These are phyloP conservation scores for Varanus komodoensis DNA, from an alignment of 2,113 vertebrate species.

Conservation along the genomic window DNA sequence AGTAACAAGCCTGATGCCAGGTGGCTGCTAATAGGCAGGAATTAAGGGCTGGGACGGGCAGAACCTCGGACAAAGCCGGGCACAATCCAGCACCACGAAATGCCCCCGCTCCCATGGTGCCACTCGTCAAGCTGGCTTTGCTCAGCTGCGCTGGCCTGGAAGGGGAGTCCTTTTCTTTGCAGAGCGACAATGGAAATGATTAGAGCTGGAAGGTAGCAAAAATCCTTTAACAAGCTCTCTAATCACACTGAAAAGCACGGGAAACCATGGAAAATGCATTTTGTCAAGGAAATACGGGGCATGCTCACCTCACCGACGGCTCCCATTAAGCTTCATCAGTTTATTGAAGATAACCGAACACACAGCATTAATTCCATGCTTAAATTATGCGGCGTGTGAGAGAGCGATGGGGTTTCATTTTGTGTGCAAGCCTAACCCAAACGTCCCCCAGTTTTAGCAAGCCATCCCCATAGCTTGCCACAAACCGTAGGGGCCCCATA, in stretches of 20 bases:
- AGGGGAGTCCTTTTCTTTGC: neutral
- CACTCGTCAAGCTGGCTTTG: neutral
- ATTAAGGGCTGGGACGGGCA: neutral
- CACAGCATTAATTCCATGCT: neutral
- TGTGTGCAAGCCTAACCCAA: neutral
- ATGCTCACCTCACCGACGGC: neutral
- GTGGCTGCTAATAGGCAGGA: neutral
- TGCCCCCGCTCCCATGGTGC: constrained; percentile 11
- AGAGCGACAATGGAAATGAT: constrained; percentile 5
- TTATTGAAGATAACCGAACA: neutral
- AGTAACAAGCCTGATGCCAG: neutral
- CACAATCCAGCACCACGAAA: neutral
- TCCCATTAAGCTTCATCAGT: neutral
- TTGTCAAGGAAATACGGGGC: neutral
- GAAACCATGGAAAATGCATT: neutral
- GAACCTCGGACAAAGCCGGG: neutral
- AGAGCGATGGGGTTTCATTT: neutral
- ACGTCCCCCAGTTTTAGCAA: neutral
- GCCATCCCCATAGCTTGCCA: no score
- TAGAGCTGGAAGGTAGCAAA: neutral
- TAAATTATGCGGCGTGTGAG: neutral
- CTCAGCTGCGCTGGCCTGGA: neutral
- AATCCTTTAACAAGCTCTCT: neutral
- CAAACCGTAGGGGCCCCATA: no score
- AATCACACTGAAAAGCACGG: neutral